These are phyloP conservation scores for Poecilia latipinna DNA, from an alignment of 2,113 vertebrate species.

Conservation along the genomic window DNA sequence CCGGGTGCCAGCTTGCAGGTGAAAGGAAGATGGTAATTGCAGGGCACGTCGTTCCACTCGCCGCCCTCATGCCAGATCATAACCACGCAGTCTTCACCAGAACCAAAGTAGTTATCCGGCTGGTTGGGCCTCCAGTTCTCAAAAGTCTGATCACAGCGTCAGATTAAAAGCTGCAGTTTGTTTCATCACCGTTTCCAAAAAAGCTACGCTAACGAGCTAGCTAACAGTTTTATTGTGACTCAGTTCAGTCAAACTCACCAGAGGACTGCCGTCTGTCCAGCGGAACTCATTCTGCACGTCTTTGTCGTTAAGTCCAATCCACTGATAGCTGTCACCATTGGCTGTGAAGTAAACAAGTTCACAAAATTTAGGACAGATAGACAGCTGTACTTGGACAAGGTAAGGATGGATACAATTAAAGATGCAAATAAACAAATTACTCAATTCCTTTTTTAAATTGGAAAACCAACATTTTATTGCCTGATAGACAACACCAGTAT, in stretches of 20 bases:
- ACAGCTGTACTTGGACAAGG: too few relatives aligned
- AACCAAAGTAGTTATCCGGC: conserved; percentile 91
- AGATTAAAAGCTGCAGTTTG: neutral
- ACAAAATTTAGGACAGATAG: neutral
- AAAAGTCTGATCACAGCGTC: conserved; percentile 78
- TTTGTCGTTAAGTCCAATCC: conserved; percentile 94
- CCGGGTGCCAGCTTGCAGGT: conserved; percentile 93
- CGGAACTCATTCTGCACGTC: conserved; percentile 89
- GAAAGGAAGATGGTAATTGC: conserved; percentile 95
- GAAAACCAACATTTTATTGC: too few relatives aligned
- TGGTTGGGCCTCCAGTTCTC: conserved; percentile 96
- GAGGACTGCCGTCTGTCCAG: conserved; percentile 90
- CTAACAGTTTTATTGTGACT: neutral
- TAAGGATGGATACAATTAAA: too few relatives aligned
- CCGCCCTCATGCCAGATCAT: conserved; percentile 94
- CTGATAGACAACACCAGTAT: too few relatives aligned
- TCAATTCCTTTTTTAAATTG: too few relatives aligned
- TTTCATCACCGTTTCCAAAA: neutral
- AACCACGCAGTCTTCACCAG: conserved; percentile 92
- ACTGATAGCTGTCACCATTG: conserved; percentile 91
- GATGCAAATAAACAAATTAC: too few relatives aligned
- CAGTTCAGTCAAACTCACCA: conserved; percentile 81
- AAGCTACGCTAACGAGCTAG: neutral
- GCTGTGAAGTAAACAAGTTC: conserved; percentile 70
- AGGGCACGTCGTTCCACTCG: conserved; percentile 95